Percentiles rank a stretch among this genome's conserved stretches.
phyloP scores from a whole-genome alignment of 1,140 invertebrate species.

The Cydia pomonella region DNA sequence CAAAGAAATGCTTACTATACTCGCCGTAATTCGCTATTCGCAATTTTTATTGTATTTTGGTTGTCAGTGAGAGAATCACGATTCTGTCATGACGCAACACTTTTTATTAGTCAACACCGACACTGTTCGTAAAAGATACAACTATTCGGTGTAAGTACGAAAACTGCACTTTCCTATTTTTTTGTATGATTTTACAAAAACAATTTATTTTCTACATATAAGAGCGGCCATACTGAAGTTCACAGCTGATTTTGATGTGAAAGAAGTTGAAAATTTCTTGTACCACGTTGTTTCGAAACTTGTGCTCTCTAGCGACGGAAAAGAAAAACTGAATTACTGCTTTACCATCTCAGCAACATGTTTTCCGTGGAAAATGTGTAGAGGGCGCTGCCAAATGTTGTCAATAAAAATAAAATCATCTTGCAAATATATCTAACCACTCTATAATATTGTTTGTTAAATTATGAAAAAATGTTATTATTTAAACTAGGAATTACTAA shows the following conservation, averaged over 20 bases:
- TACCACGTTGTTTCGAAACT: slow-evolving; percentile 71
- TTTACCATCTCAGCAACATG: slow-evolving; percentile 39
- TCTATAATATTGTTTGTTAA: too few species aligned
- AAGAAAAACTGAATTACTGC: slow-evolving; percentile 40
- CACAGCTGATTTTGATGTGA: slow-evolving; percentile 80
- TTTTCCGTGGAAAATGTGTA: background rate
- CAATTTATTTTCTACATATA: slow-evolving; percentile 68
- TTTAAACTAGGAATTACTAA: too few species aligned
- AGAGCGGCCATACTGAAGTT: slow-evolving; percentile 77
- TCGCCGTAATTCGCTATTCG: slow-evolving; percentile 62
- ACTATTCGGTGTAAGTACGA: slow-evolving; percentile 59
- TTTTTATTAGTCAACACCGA: slow-evolving; percentile 74
- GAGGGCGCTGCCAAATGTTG: slow-evolving; percentile 34
- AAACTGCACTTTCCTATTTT: slow-evolving; percentile 69
- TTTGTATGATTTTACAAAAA: slow-evolving; percentile 66
- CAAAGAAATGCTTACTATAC: slow-evolving; percentile 63
- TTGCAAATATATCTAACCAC: too few species aligned
- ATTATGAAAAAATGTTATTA: too few species aligned
- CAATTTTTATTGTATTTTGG: slow-evolving; percentile 76
- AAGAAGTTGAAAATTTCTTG: slow-evolving; percentile 63
- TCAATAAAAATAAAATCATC: background rate
- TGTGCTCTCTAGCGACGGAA: slow-evolving; percentile 53
- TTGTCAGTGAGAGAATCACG: slow-evolving; percentile 72
- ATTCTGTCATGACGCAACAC: slow-evolving; percentile 79
- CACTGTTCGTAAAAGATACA: slow-evolving; percentile 55